Percentiles rank a stretch among this genome's conserved stretches.
These are phyloP conservation scores for Tenthredo livida DNA, from an alignment of 2,888 invertebrate species.

Conservation along the genomic window DNA sequence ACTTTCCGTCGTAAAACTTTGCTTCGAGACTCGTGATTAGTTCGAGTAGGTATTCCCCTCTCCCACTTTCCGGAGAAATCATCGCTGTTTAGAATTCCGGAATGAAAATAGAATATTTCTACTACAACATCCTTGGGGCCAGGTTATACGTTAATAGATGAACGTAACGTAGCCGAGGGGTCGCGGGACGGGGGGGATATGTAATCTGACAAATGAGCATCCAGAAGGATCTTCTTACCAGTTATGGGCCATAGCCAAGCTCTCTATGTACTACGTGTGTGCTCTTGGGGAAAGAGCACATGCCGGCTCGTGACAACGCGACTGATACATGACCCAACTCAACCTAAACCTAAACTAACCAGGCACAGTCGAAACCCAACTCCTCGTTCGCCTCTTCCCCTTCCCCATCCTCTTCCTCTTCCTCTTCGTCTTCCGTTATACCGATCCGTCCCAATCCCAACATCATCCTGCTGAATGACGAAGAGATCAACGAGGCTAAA, in stretches of 20 bases:
- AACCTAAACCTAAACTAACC: not conserved
- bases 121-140: no score
- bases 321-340: constrained; percentile 25
- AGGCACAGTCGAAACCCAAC: not conserved
- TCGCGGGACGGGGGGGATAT: not conserved
- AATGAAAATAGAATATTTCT: no score
- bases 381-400: not conserved
- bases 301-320: constrained; percentile 3
- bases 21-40: not conserved
- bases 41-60: not conserved
- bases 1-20: not conserved
- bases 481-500: not conserved
- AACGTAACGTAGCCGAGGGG: no score
- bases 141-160: no score
- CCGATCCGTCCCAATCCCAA: not conserved
- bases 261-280: not conserved
- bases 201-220: not conserved
- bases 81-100: no score
- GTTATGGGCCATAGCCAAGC: not conserved
- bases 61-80: no score
- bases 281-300: not conserved
- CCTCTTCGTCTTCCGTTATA: not conserved
- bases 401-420: not conserved
- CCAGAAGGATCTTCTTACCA: not conserved
- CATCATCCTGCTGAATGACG: not conserved